Evolutionary conservation across 1,140 invertebrate species (phyloP), one percentile per base, ranked within the genome.

Genomic region (Atta texana): DNA sequence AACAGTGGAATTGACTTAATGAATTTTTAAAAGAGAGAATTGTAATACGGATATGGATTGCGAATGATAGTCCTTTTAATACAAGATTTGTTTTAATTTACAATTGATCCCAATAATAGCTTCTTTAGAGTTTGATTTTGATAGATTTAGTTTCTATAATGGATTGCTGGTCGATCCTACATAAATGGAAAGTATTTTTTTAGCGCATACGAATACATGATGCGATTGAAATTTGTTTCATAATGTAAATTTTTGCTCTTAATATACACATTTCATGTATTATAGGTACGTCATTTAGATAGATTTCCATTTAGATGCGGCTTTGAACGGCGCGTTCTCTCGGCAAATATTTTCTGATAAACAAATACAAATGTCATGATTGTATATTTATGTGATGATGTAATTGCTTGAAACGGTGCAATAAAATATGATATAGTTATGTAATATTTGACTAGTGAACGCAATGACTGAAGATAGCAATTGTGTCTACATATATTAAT

Each of bases 161-260:
- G 84, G 89, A 63, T 91, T 88, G 89, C 90, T 90, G 90, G 90
- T 49, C 84, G 68, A 90, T 88, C 77, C 64, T 64, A 49, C 34
- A 72, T 51, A 85, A 89, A 81, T 66, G 10, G 77, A 69, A 87
- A 68, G 68, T 90, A 89, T 89, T 90, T 91, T 90, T 90, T 80
- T 85, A 88, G 75, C 63, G 21, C 57, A 21, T 85, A 76, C 68
- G 39, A 39, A 88, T 53, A n/a, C 64, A 18, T 69, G 39, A 55
- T 44, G 34, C 34, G 21, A 85, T 31, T 74, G 49, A 72, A 68
- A 21, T 74, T 61, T 51, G 51, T 84, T 77, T 51, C n/a, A 57
- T 57, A 28, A 81, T 78, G 10, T 53, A 44, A 31, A 86, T 5
- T 87, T 86, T 51, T 24, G 44, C 88, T 89, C 39, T 44, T 34